A percentile compares a stretch with the other conserved stretches of the same genome.
Conservation (phyloP, 2,888 invertebrate species). For the Rotaria magnacalcarata region DNA sequence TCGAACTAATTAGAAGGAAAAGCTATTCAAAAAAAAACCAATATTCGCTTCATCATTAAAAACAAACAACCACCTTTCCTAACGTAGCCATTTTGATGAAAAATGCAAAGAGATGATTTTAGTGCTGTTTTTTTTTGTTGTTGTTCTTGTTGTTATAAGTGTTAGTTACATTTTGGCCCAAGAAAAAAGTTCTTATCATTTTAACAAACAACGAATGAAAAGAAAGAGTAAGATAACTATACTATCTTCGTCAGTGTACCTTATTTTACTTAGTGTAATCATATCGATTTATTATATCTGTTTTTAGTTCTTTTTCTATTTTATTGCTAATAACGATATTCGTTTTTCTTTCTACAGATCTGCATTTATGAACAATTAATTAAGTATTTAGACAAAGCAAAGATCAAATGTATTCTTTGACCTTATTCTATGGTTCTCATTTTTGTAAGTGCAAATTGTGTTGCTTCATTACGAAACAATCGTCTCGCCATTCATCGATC, state of each 20-base stretch:
- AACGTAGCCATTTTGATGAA: too few species aligned
- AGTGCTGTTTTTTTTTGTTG: not conserved
- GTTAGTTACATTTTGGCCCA: too few species aligned
- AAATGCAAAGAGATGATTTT: too few species aligned
- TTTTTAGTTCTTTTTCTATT: not conserved
- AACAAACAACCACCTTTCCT: too few species aligned
- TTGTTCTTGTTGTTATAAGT: not conserved
- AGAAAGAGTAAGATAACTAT: too few species aligned
- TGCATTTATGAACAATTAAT: not conserved
- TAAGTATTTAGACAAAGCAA: not conserved
- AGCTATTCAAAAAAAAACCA: too few species aligned
- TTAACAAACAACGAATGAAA: too few species aligned
- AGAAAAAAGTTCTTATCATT: not conserved
- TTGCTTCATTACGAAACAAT: not conserved
- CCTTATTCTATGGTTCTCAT: not conserved
- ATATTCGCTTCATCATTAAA: too few species aligned
- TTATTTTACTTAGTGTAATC: not conserved
- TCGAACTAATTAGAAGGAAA: constrained; percentile 38
- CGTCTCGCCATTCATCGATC: constrained; percentile 7
- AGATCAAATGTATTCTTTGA: not conserved
- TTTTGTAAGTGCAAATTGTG: not conserved
- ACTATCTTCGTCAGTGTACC: not conserved
- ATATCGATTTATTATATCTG: not conserved
- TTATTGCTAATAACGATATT: too few species aligned
- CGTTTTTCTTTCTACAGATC: not conserved